Evolutionary conservation across 1,140 invertebrate species (phyloP), one percentile per base, ranked within the genome.

Genomic region (Aphidius gifuensis): DNA sequence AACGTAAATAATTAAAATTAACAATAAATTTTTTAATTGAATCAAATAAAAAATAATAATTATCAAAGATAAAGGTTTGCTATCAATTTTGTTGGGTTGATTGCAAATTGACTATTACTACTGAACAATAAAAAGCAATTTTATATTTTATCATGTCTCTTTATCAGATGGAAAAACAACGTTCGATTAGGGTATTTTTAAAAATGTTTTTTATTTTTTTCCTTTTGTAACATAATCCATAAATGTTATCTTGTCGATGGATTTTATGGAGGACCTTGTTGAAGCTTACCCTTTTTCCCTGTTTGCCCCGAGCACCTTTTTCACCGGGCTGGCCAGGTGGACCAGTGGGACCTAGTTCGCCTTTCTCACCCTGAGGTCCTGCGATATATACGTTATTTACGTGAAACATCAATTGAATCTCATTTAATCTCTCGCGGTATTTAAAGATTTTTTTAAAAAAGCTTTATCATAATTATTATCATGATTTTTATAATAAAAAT

Each of bases 271-370:
- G 77, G 77, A 79, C 75, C 76, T 78, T 69, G 75, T 67, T 79
- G 76, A 78, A 76, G 77, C 87, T 90, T 91, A 92, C 92, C 90
- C 88, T 84, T 83, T 91, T 92, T 80, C 91, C 92, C 80, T 88
- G 87, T 71, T 92, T 91, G 76, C 92, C 92, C 73, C 90, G 84
- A 65, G 86, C 81, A 70, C 92, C 92, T 77, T 87, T 90, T 68
- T 90, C 89, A 63, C 90, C 90, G 69, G 85, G 81, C 68, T 83
- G 82, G 71, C 91, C 92, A 66, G 87, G 84, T 68, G 89, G 87
- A 69, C 92, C 91, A 58, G 85, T 82, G 67, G 86, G 85, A 69
- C 90, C 90, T 66, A 83, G 68, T 68, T 92, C 89, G 73, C 90
- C 90, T 80, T 91, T 91, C 77, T 90, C 88, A 71, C 91, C 92